phyloP scores from a whole-genome alignment of 2,888 invertebrate genomes.

The Mythimna ferrago region DNA sequence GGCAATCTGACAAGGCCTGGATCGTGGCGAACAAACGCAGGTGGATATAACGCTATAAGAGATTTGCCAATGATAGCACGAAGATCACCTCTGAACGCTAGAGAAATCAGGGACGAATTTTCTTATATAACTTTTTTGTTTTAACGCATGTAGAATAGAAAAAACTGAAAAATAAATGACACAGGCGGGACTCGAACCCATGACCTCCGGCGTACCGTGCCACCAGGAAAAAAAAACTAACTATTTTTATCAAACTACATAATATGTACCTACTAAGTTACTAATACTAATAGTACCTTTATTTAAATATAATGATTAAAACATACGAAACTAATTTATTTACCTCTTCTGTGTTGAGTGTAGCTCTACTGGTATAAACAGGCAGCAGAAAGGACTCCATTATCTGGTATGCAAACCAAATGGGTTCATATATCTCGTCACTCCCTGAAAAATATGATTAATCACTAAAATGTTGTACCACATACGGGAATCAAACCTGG shows the following conservation, averaged over 20 bases:
- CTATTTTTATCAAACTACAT: constrained; percentile 32
- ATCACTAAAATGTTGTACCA: constrained; percentile 50
- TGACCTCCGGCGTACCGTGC: constrained; percentile 37
- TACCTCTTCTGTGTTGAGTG: constrained; percentile 49
- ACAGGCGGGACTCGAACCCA: constrained; percentile 40
- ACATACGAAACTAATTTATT: constrained; percentile 50
- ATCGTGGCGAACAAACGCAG: constrained; percentile 48
- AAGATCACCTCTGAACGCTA: constrained; percentile 54
- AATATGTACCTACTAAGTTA: constrained; percentile 43
- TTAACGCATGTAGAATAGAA: constrained; percentile 37
- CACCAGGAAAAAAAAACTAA: constrained; percentile 38
- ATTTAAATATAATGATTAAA: constrained; percentile 29
- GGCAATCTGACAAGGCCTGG: constrained; percentile 46
- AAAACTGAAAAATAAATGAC: constrained; percentile 37
- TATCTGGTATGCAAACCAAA: constrained; percentile 50
- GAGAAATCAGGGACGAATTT: constrained; percentile 55
- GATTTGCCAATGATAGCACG: constrained; percentile 44
- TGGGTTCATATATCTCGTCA: constrained; percentile 56
- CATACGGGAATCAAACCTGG: constrained; percentile 49
- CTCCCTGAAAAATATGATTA: constrained; percentile 49
- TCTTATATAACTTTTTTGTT: constrained; percentile 33
- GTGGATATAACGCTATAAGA: constrained; percentile 40
- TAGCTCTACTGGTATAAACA: constrained; percentile 46
- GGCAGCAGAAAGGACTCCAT: constrained; percentile 53
- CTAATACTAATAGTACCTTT: constrained; percentile 51